Conservation (phyloP, 2,797 vertebrate genomes). For the Spatula clypeata region DNA sequence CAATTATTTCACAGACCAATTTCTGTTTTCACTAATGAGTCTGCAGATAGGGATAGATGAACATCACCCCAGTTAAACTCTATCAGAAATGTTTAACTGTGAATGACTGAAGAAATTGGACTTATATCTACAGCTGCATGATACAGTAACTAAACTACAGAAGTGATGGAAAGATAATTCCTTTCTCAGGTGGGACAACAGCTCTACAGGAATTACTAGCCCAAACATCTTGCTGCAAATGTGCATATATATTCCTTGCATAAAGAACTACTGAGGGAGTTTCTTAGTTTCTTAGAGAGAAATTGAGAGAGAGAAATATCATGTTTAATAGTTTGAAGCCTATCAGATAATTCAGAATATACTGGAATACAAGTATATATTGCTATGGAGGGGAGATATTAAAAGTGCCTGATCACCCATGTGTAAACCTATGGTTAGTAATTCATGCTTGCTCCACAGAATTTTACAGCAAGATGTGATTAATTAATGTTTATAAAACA, state of each 20-base stretch:
- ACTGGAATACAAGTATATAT: not conserved
- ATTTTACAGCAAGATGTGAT: not conserved
- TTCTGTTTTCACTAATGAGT: not conserved
- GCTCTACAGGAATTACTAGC: not conserved
- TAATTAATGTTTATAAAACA: conserved; percentile 40
- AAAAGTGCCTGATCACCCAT: not conserved
- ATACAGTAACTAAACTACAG: not conserved
- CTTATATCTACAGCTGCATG: not conserved
- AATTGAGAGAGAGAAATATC: accelerated
- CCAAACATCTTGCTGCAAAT: not conserved
- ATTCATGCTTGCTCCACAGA: not conserved
- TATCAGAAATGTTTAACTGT: accelerated
- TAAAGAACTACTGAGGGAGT: not conserved
- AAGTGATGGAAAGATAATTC: not conserved
- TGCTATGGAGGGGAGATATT: not conserved
- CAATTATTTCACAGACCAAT: not conserved
- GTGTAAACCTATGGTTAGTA: not conserved
- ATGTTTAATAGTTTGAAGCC: not conserved
- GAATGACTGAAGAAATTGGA: not conserved
- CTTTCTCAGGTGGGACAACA: not conserved
- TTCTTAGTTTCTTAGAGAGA: not conserved
- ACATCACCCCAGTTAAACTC: accelerated
- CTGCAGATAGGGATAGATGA: not conserved
- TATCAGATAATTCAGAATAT: not conserved
- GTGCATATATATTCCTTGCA: not conserved